Conservation (phyloP, 2,888 invertebrate genomes). For the Biston betularia region DNA sequence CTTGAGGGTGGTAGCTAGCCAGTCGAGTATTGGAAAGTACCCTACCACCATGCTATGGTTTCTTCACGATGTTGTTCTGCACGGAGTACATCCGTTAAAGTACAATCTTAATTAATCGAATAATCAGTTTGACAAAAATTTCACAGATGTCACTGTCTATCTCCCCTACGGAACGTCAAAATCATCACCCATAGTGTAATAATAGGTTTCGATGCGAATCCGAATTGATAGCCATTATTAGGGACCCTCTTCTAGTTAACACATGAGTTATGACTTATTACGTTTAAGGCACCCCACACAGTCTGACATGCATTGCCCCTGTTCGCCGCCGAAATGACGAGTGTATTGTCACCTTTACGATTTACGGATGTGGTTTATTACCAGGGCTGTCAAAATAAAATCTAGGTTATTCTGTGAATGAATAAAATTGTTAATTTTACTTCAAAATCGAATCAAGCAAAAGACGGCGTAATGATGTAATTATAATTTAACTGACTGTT, state of each 20-base stretch:
- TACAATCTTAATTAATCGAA: conserved; percentile 18
- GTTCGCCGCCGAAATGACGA: conserved; percentile 75
- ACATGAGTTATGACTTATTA: conserved; percentile 82
- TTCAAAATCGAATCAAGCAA: background rate
- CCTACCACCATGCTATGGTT: too few relatives aligned
- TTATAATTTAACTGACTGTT: too few relatives aligned
- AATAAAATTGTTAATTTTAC: background rate
- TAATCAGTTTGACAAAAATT: conserved; percentile 63
- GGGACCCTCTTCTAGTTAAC: conserved; percentile 68
- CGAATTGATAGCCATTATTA: conserved; percentile 69
- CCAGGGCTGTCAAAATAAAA: conserved; percentile 44
- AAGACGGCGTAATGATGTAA: too few relatives aligned
- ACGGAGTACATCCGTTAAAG: conserved; percentile 30
- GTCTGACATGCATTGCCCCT: conserved; percentile 73
- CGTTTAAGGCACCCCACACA: conserved; percentile 49
- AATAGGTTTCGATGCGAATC: conserved; percentile 74
- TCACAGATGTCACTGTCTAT: conserved; percentile 66
- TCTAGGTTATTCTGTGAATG: background rate
- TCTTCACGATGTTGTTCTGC: background rate
- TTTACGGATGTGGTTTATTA: conserved; percentile 70
- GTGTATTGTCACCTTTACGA: conserved; percentile 81
- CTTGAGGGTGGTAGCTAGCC: too few relatives aligned
- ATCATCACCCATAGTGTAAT: conserved; percentile 67
- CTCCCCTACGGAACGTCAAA: conserved; percentile 48
- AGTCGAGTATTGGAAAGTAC: too few relatives aligned